Percentiles rank a stretch among this genome's conserved stretches.
These are phyloP conservation scores for Python bivittatus DNA, from an alignment of 2,113 vertebrate genomes.

Conservation along the genomic window DNA sequence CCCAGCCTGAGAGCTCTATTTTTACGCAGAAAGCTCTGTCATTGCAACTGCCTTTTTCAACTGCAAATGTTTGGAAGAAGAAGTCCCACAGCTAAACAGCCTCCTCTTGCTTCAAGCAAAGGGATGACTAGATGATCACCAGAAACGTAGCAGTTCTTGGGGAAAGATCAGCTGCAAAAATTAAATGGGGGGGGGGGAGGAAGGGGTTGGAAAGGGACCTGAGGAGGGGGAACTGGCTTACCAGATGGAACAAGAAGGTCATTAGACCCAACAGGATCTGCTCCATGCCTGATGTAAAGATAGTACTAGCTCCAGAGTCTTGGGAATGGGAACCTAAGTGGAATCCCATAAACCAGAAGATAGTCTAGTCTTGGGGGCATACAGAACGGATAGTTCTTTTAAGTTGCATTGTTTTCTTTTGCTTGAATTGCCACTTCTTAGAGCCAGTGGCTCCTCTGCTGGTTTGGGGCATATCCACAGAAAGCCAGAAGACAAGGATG, in stretches of 20 bases:
- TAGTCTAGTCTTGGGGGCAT: neutral
- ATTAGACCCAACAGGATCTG: neutral
- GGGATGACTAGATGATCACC: neutral
- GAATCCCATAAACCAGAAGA: neutral
- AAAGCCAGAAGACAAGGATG: slow-evolving; percentile 8
- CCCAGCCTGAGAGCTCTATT: neutral
- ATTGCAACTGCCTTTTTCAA: neutral
- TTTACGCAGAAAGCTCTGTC: neutral
- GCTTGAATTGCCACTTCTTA: neutral
- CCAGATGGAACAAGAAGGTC: neutral
- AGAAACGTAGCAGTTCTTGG: neutral
- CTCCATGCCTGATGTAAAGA: neutral
- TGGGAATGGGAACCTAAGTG: neutral
- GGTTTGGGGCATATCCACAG: neutral
- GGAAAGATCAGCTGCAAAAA: neutral
- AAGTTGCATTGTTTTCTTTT: neutral
- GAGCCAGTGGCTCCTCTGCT: neutral
- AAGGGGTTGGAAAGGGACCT: neutral
- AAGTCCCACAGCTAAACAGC: neutral
- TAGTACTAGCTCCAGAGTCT: neutral
- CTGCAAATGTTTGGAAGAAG: neutral
- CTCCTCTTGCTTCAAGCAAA: neutral
- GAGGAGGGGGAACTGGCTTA: neutral
- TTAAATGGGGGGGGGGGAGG: neutral
- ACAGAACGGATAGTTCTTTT: neutral